phyloP scores from a whole-genome alignment of 2,888 invertebrate species.

The Synanthedon tipuliformis region DNA sequence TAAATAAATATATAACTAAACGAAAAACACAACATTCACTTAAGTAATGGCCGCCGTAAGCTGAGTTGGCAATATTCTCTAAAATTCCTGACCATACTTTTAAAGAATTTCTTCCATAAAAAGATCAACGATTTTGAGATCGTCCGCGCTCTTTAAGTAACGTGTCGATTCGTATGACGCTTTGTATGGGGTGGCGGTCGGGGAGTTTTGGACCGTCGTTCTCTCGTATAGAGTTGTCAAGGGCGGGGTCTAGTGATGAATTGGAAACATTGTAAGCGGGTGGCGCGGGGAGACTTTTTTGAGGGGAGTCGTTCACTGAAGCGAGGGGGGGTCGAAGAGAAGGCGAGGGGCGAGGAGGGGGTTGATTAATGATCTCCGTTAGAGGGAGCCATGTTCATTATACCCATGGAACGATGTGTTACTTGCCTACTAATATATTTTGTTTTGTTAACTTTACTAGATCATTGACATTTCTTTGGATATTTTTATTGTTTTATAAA shows the following conservation, averaged over 20 bases:
- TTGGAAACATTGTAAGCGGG: constrained; percentile 63
- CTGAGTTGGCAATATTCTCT: constrained; percentile 21
- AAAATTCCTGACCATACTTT: constrained; percentile 20
- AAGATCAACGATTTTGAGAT: constrained; percentile 14
- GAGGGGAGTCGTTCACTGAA: constrained; percentile 40
- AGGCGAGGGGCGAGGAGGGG: constrained; percentile 20
- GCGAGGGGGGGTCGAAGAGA: constrained; percentile 29
- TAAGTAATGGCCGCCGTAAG: background rate
- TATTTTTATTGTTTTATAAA: constrained; percentile 60
- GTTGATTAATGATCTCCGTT: constrained; percentile 55
- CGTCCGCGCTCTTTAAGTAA: constrained; percentile 22
- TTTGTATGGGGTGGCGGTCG: constrained; percentile 20
- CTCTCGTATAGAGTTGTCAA: constrained; percentile 73
- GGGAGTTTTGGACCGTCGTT: constrained; percentile 39
- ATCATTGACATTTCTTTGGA: constrained; percentile 48
- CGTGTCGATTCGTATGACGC: constrained; percentile 8
- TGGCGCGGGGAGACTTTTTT: constrained; percentile 52
- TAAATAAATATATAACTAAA: background rate
- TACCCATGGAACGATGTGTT: constrained; percentile 64
- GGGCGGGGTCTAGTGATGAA: constrained; percentile 72
- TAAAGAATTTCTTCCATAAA: constrained; percentile 6
- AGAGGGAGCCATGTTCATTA: constrained; percentile 69
- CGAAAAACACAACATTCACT: background rate
- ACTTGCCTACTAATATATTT: constrained; percentile 64
- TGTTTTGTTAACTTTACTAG: constrained; percentile 48